Conservation (phyloP, 1,140 invertebrate species). For the Babylonia areolata region DNA sequence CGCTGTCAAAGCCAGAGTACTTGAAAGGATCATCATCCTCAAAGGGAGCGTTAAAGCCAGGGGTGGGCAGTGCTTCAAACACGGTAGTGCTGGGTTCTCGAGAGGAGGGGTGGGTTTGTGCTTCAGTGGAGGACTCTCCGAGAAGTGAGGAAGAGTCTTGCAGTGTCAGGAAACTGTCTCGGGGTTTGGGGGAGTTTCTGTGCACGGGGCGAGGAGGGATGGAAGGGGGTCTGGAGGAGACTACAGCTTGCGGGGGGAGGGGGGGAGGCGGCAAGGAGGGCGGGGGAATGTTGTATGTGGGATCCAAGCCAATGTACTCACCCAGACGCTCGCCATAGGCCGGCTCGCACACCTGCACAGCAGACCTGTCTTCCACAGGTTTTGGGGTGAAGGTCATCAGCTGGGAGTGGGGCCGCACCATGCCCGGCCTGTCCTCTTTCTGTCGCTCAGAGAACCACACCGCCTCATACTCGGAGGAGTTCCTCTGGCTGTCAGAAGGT, state of each 20-base stretch:
- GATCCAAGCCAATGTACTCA: constrained; percentile 33
- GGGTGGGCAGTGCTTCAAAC: constrained; percentile 9
- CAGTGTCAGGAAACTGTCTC: background rate
- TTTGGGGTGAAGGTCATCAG: constrained; percentile 28
- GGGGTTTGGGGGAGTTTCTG: background rate
- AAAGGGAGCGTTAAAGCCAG: background rate
- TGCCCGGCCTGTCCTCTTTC: background rate
- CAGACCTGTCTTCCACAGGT: background rate
- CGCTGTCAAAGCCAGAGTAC: constrained; percentile 15
- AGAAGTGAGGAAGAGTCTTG: background rate
- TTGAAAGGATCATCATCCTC: constrained; percentile 31
- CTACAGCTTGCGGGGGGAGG: constrained; percentile 7
- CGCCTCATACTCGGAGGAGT: constrained; percentile 20
- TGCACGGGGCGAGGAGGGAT: constrained; percentile 23
- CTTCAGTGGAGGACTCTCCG: constrained; percentile 21
- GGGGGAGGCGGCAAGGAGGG: constrained; percentile 24
- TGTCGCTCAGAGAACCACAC: constrained; percentile 2
- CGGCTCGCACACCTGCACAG: background rate
- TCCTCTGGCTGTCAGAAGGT: background rate
- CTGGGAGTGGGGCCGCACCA: constrained; percentile 13
- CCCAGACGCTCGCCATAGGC: constrained; percentile 9
- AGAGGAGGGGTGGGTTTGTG: background rate
- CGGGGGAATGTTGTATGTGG: constrained; percentile 35
- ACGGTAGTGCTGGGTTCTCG: no score
- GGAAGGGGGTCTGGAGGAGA: background rate